These are phyloP conservation scores for Lordiphosa mommai DNA, from an alignment of 1,140 invertebrate species.

Conservation along the genomic window DNA sequence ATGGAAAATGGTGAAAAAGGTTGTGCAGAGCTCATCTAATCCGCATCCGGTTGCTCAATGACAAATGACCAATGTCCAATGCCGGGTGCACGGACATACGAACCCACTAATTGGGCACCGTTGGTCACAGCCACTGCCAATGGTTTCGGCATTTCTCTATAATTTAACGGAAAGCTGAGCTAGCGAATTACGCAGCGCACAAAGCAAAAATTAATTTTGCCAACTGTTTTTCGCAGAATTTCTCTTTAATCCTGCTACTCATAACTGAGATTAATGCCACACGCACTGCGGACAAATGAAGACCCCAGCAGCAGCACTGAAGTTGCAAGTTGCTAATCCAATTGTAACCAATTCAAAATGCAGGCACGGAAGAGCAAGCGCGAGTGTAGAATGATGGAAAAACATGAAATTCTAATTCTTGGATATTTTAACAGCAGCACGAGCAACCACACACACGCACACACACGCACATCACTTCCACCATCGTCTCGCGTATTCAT, in stretches of 20 bases:
- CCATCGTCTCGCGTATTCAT: neutral
- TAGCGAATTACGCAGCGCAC: too few relatives aligned
- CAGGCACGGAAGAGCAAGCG: neutral
- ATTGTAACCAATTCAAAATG: neutral
- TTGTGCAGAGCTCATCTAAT: conserved; percentile 26
- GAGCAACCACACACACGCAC: neutral
- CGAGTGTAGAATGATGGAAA: conserved; percentile 17
- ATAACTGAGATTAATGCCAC: conserved; percentile 7
- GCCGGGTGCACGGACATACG: conserved; percentile 3
- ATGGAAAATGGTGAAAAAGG: neutral
- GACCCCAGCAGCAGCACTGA: neutral
- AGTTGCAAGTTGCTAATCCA: conserved; percentile 1
- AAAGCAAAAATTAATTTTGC: too few relatives aligned
- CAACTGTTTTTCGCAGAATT: neutral
- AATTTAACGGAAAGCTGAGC: too few relatives aligned
- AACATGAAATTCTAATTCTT: conserved; percentile 44
- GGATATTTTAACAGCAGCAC: conserved; percentile 7
- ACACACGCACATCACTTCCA: too few relatives aligned
- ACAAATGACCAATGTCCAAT: neutral
- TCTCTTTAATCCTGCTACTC: conserved; percentile 15
- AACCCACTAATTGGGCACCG: conserved; percentile 26
- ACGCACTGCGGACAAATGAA: neutral
- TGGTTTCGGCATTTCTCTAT: too few relatives aligned
- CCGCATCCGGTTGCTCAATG: conserved; percentile 12
- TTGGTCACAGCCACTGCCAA: conserved; percentile 7